Conservation (phyloP, 2,888 invertebrate species). For the Platycheirus rosarum region DNA sequence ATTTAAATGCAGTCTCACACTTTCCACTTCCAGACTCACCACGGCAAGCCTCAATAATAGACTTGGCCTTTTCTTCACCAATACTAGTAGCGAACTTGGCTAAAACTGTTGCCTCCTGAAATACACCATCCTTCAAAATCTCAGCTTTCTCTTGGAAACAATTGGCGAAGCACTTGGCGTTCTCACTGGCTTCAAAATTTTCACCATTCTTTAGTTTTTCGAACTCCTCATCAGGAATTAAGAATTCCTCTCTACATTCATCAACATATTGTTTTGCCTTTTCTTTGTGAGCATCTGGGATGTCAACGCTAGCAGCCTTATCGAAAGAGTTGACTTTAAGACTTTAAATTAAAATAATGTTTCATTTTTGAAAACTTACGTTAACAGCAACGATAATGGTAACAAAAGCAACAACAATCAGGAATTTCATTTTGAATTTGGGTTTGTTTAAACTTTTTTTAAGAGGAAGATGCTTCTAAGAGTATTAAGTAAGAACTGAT, state of each 20-base stretch:
- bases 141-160: conserved; percentile 80
- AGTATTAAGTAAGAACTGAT: conserved; percentile 61
- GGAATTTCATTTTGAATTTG: conserved; percentile 76
- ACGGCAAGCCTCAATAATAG: conserved; percentile 76
- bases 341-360: background rate
- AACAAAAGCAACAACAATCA: conserved; percentile 75
- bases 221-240: conserved; percentile 76
- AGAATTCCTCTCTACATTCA: conserved; percentile 75
- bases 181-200: conserved; percentile 74
- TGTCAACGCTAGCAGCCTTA: conserved; percentile 56
- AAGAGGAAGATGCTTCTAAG: conserved; percentile 32
- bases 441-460: background rate
- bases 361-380: conserved; percentile 74
- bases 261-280: conserved; percentile 73
- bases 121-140: conserved; percentile 76
- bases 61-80: conserved; percentile 77
- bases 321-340: background rate
- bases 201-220: conserved; percentile 76
- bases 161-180: conserved; percentile 79
- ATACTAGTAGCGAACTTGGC: conserved; percentile 75
- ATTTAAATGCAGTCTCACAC: conserved; percentile 78
- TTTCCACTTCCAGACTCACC: conserved; percentile 75
- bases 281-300: conserved; percentile 77
- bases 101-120: conserved; percentile 75
- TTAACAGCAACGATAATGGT: conserved; percentile 73